phyloP scores from a whole-genome alignment of 2,797 vertebrate genomes.

The Diceros bicornis region DNA sequence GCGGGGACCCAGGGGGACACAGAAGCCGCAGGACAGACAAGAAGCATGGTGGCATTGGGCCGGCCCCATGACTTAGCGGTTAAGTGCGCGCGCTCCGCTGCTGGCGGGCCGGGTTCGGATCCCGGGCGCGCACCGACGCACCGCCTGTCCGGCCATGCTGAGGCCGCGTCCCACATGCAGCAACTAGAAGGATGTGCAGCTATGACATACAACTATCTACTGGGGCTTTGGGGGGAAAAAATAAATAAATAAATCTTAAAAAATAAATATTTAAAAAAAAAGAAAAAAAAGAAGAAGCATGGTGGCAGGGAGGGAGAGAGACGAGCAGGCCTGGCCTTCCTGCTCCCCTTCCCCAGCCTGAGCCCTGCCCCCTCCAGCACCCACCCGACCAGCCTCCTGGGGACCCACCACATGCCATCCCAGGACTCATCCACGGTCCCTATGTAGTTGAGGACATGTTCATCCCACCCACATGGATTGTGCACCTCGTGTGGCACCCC shows the following conservation, averaged over 20 bases:
- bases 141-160: no score
- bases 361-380: accelerated
- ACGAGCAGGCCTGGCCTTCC: not conserved
- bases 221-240: no score
- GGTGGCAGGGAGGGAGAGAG: not conserved
- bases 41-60: accelerated
- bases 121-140: no score
- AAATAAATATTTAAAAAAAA: no score
- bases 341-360: accelerated
- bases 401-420: not conserved
- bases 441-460: accelerated
- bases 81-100: no score
- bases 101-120: no score
- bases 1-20: accelerated
- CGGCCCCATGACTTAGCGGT: no score
- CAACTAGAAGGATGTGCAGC: no score
- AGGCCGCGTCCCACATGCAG: no score
- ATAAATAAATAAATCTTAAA: no score
- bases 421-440: not conserved
- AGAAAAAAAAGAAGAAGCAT: no score
- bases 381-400: accelerated
- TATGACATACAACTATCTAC: no score
- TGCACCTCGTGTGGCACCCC: not conserved
- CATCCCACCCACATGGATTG: accelerated
- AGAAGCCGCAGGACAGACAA: not conserved